Evolutionary conservation across 2,797 vertebrate genomes (phyloP), one percentile per base, ranked within the genome.

Genomic region (Melanotaenia maccullochi): DNA sequence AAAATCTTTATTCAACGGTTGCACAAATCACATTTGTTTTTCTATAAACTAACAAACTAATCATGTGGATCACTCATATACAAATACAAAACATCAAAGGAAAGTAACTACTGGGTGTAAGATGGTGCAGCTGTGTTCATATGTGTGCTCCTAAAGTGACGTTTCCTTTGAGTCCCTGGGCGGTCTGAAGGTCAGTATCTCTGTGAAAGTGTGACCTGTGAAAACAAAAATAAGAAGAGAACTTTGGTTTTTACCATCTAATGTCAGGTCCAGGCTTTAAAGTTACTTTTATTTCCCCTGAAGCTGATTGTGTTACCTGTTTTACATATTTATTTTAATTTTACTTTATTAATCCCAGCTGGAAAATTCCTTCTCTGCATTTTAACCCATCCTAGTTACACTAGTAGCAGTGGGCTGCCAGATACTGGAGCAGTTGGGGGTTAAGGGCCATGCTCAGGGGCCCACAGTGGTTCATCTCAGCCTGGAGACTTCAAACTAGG

Each of bases 151-250:
- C 90, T 78, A 95, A 76, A 95, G 93, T 20, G 93, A 90, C 0
- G 95, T 95, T 82, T 95, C 93, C 75, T 83, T 93, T 18, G 92
- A 86, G 76, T 95, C 94, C 70, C 85, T 91, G 25, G 81, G 84
- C 0, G 95, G 95, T 72, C 95, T 95, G 93, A 98, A 99, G 89
- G 95, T 96, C 86, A 97, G 66, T 60, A 99, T 96, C 86, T 99
- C 97, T 87, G 95, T 97, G 71, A 97, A 97, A 0, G 97, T 98
- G 92, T 97, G 96, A 88, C 96, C 98, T 99, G 91, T 11, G 42
- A 9, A 63, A 75, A 84, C 32, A 83, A 14, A 84, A 54, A 55
- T 12, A 5, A 74, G 5, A 56, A 4, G 0, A 59, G 0, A 20
- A 24, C 11, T 49, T 18, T 1, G 5, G 18, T 18, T 18, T 44